Evolutionary conservation across 2,888 invertebrate genomes (phyloP), one percentile per base, ranked within the genome.

Genomic region (Neria commutata): DNA sequence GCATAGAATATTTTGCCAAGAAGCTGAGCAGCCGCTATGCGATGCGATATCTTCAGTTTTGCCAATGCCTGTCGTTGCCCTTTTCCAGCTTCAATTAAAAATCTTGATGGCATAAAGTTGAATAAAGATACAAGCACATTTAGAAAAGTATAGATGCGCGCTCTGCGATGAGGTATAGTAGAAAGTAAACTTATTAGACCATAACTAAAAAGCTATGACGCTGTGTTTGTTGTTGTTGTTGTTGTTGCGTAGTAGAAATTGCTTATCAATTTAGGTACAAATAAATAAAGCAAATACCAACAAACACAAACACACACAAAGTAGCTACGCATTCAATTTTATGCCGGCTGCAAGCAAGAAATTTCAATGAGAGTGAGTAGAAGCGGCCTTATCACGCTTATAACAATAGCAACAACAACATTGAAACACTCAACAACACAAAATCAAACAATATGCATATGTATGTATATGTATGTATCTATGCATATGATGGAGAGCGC

Each of bases 341-440:
- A n/a, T n/a, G n/a, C n/a, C n/a, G n/a, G n/a, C n/a, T n/a, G n/a
- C n/a, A n/a, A n/a, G n/a, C n/a, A n/a, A n/a, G n/a, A n/a, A 37
- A 37, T 4, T 14, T 4, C n/a, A 37, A 37, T n/a, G n/a, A 37
- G n/a, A n/a, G 6, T n/a, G 37, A n/a, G n/a, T 37, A n/a, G 11
- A 8, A 37, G 4, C 37, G n/a, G n/a, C n/a, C n/a, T n/a, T n/a
- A n/a, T 37, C 6, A 37, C n/a, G 37, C 37, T 37, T 14, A 37
- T 37, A 8, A 37, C 66, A 59, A 55, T 56, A 53, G 21, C 61
- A 61, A 24, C 60, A 60, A 51, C 53, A 55, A 11, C 56, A 49
- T 25, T 60, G 61, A 34, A 40, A 40, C 61, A 26, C 49, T 21
- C 16, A 50, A 47, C 17, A 25, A 26, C 14, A n/a, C 23, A 42